Evolutionary conservation across 2,888 invertebrate genomes (phyloP).

Genomic region (Yponomeuta malinellus): DNA sequence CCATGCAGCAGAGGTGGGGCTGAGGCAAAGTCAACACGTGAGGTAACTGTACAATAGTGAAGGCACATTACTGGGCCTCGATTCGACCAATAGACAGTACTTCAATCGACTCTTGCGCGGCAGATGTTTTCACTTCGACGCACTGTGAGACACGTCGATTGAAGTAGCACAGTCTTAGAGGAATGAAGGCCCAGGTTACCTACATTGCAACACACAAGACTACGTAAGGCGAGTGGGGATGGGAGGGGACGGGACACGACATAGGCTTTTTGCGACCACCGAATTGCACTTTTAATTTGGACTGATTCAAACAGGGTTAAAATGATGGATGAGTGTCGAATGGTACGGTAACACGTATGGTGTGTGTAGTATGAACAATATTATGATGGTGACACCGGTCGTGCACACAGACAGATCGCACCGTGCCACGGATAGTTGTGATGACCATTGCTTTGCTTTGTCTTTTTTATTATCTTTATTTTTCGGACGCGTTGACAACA

Average conservation of each 20-base stretch:
- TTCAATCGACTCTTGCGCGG: neutral
- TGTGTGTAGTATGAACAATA: slow-evolving; percentile 26
- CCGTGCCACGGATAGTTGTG: slow-evolving; percentile 71
- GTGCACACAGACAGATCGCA: slow-evolving; percentile 50
- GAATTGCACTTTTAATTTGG: slow-evolving; percentile 15
- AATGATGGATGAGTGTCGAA: slow-evolving; percentile 14
- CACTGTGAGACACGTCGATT: slow-evolving; percentile 11
- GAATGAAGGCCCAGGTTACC: slow-evolving; percentile 22
- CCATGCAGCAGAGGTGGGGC: slow-evolving; percentile 63
- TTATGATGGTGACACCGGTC: slow-evolving; percentile 29
- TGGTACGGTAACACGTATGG: slow-evolving; percentile 20
- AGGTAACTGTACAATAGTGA: slow-evolving; percentile 33
- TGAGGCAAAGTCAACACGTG: slow-evolving; percentile 48
- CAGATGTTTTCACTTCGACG: neutral
- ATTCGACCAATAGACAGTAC: neutral
- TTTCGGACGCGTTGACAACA: slow-evolving; percentile 21
- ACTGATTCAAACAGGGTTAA: slow-evolving; percentile 6
- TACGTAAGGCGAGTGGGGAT: slow-evolving; percentile 29
- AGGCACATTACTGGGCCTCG: slow-evolving; percentile 27
- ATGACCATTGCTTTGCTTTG: slow-evolving; percentile 56
- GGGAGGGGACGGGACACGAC: slow-evolving; percentile 35
- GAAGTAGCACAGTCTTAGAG: no score
- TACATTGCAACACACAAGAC: slow-evolving; percentile 42
- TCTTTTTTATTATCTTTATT: slow-evolving; percentile 52
- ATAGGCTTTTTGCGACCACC: slow-evolving; percentile 66